Evolutionary conservation across 2,888 invertebrate species (phyloP), one percentile per base, ranked within the genome.

Genomic region (Drosophila siamana): DNA sequence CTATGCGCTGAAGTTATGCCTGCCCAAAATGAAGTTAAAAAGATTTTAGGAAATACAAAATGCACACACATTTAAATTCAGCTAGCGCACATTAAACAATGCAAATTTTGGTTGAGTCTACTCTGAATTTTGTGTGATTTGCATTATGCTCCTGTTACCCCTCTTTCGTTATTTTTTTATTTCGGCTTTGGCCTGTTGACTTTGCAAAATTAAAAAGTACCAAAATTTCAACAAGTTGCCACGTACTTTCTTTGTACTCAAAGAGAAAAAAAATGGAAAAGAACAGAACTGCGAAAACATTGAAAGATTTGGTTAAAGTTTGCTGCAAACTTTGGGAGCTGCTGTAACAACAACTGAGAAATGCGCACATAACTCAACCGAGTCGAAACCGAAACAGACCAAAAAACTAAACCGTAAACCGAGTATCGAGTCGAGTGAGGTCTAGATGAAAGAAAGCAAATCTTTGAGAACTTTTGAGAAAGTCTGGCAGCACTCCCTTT

Each of bases 301-400:
- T 52, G 54, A 63, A 85, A 77, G 74, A 85, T 82, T 85, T 81
- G 77, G 38, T 79, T 79, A 61, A 82, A 85, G 81, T 85, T 82
- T 76, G 16, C 48, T 57, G 13, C 52, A 63, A 75, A 84, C 48
- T 77, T 75, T 80, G 57, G 57, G 50, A 26, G 48, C 52, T 24
- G 51, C 72, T 83, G 72, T 69, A 72, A 66, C 59, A 81, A 72
- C 81, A 83, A 67, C 78, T 68, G 78, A 72, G 65, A 46, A 55
- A 46, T 46, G 43, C 8, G 38, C 48, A 43, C 33, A 40, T 13
- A 48, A 52, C 28, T 22, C 41, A 55, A 69, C 46, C 11, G 36
- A 62, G 40, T 16, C 19, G 33, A 1, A 19, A n/a, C n/a, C n/a
- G n/a, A 61, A 38, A 15, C 5, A 30, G 19, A 41, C 41, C 8